These are phyloP conservation scores for Dynastes grantii DNA, from an alignment of 2,888 invertebrate species.

Conservation along the genomic window DNA sequence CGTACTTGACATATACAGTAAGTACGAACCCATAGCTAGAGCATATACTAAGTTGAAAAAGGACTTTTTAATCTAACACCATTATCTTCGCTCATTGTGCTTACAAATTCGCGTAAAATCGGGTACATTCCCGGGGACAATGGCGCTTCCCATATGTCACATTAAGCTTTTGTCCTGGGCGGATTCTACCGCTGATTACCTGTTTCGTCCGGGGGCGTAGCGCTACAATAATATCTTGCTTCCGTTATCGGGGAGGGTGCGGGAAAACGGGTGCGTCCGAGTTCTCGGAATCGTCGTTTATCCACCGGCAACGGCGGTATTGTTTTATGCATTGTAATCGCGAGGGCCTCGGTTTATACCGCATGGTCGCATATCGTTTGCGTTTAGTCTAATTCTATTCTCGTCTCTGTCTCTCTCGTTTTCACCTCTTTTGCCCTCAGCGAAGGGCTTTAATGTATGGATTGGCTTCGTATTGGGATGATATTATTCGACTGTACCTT, in stretches of 20 bases:
- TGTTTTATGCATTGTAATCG: constrained; percentile 63
- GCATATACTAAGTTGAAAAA: constrained; percentile 20
- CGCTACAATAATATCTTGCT: constrained; percentile 63
- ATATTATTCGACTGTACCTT: neutral
- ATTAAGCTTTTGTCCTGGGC: constrained; percentile 61
- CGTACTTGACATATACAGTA: too few relatives aligned
- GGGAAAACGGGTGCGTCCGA: neutral
- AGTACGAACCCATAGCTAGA: too few relatives aligned
- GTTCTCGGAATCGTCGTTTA: constrained; percentile 60
- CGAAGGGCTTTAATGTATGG: neutral
- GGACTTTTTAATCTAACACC: constrained; percentile 61
- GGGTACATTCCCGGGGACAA: constrained; percentile 61
- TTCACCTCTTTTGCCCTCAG: neutral
- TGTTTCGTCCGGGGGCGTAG: constrained; percentile 57
- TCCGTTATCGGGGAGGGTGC: constrained; percentile 58
- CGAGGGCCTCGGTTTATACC: constrained; percentile 55
- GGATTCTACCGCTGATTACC: constrained; percentile 60
- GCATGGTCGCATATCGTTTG: constrained; percentile 47
- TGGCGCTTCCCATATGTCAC: constrained; percentile 63
- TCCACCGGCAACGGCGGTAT: constrained; percentile 58
- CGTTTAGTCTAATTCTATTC: constrained; percentile 37
- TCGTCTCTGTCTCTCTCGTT: neutral
- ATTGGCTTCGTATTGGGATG: neutral
- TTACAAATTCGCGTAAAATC: constrained; percentile 55
- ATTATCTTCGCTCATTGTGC: constrained; percentile 56